Base-by-base conservation (phyloP, 2,113 vertebrate species). In the Epinephelus lanceolatus region DNA sequence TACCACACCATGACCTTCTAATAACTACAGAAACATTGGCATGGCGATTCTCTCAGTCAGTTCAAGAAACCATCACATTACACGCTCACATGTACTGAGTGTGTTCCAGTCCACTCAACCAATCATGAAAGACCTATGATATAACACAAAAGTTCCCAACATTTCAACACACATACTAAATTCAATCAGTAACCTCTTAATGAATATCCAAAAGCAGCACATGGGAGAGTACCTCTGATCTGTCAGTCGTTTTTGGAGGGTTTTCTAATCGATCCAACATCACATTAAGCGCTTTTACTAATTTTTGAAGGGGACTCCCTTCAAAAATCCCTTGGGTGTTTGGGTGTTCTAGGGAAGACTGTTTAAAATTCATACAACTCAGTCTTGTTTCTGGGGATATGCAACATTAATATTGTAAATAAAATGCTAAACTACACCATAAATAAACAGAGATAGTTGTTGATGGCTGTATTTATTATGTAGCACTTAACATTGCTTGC, bases 71-170 rank as follows among this genome's bases (percentile, higher is more conserved):
- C 82, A 81, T 71, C 85, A 71, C 53, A 86, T 69, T 56, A 79
- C 53, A 70, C 37, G 42, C 90, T 87, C 87, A 86, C 79, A 89
- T 89, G 85, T 87, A 75, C 83, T 27, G 45, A 65, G 37, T 87
- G 76, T 82, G 66, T 84, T 84, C 90, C 74, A 72, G 75, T 66
- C 51, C 71, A 69, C 65, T 68, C 77, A 84, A 81, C 86, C 92
- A 88, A 87, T 88, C 82, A 67, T 80, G 71, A 65, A 74, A 27
- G 81, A 67, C 84, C 57, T 65, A 52, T 90, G 87, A 92, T 88
- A 88, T 88, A 89, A 92, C 80, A 75, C 61, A 55, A 57, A 91
- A 89, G 80, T 87, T 89, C 30, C 37, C 59, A 80, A 80, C 74
- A 75, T 75, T 69, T 55, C 52, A 66, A 68, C 61, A 47, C 21